Base-by-base conservation (phyloP, 2,888 invertebrate species). In the Galeruca laticollis region DNA sequence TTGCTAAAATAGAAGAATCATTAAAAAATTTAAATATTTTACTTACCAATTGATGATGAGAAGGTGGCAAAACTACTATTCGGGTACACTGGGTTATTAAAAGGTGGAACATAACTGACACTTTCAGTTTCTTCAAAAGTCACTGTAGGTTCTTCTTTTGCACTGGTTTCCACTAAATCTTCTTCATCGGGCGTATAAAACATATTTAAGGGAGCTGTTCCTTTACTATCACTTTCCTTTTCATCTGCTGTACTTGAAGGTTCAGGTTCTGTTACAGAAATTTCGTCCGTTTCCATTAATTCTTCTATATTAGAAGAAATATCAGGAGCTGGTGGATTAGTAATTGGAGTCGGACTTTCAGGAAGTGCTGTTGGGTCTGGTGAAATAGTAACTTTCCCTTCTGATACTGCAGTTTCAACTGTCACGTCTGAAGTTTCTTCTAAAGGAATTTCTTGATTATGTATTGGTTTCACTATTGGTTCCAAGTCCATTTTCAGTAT, bases 11-110 rank as follows among this genome's bases (percentile, higher is more conserved):
- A 26, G 3, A 26, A 26, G 26, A 26, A 26, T n/a, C n/a, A 26
- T 5, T 26, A 6, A 26, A 26, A 26, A 18, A 18, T 15, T 47
- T 15, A 47, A 6, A 2, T n/a, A 31, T 31, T 52, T 15, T 11
- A 75, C 75, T 77, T 69, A 80, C 79, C 79, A 43, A 81, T 79
- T 26, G 80, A 69, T 57, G 80, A 79, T 67, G 84, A 82, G 73
- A 82, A 86, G 10, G 81, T 79, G 33, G 83, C 80, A 76, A 84
- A 85, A 75, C 80, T 83, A 69, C 81, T 83, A 71, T 84, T 86
- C 15, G 86, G 85, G 80, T 86, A 86, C 20, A 86, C 79, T 10
- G 86, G 86, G 77, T 86, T 86, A 74, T 86, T 86, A 75, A 86
- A 86, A 10, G 86, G 85, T 21, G 86, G 86, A 68, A 86, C 85